A percentile compares a stretch with the other conserved stretches of the same genome.
Conservation (phyloP, 2,888 invertebrate genomes). For the Cephus rjabovi region DNA sequence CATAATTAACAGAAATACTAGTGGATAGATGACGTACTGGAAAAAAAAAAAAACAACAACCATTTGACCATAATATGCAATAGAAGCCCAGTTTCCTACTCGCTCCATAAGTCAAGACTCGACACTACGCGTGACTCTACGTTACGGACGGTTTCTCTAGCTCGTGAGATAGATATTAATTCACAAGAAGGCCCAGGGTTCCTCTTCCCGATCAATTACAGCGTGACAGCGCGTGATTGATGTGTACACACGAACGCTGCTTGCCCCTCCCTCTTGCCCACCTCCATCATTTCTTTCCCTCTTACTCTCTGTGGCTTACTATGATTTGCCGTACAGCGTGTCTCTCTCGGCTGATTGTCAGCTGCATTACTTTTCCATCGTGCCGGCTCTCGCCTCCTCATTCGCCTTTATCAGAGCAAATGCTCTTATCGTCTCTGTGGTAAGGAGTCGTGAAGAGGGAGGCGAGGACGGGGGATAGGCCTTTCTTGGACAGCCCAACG, state of each 20-base stretch:
- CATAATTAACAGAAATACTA: not conserved
- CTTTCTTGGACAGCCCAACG: not conserved
- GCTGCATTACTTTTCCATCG: conserved; percentile 3
- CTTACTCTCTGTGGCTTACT: not conserved
- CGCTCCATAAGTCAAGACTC: not conserved
- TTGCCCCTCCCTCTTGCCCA: conserved; percentile 1
- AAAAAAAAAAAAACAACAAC: not conserved
- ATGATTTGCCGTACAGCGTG: not conserved
- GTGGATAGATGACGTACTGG: not conserved
- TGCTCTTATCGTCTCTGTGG: not conserved
- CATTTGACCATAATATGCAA: not conserved
- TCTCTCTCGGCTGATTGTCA: not conserved
- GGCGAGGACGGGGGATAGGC: not conserved
- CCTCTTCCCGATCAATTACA: not conserved
- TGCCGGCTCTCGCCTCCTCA: not conserved
- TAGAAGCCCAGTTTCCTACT: not conserved
- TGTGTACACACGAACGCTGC: not conserved
- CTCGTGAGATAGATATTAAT: not conserved
- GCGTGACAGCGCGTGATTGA: not conserved
- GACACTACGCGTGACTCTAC: not conserved
- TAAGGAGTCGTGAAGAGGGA: not conserved
- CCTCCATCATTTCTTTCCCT: conserved; percentile 11
- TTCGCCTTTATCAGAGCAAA: conserved; percentile 5
- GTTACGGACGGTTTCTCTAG: not conserved
- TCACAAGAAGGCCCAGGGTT: not conserved